Conservation (phyloP, 1,140 invertebrate genomes). For the Centruroides vittatus region DNA sequence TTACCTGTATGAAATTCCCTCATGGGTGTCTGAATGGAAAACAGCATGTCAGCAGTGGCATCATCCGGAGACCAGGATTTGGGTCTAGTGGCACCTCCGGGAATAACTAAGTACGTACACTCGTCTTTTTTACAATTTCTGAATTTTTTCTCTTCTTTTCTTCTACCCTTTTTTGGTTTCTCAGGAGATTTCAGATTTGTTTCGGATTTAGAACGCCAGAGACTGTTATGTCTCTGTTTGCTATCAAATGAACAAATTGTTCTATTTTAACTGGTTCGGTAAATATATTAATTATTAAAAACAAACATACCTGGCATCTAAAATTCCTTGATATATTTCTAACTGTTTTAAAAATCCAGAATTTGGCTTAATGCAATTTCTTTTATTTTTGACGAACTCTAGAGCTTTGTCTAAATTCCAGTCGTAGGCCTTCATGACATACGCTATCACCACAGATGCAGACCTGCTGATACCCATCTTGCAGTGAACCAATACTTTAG, state of each 20-base stretch:
- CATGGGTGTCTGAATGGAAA: background rate
- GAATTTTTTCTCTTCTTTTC: conserved; percentile 5
- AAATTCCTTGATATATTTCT: conserved; percentile 79
- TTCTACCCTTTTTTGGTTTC: conserved; percentile 8
- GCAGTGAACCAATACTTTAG: conserved; percentile 71
- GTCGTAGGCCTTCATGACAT: conserved; percentile 93
- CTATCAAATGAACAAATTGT: conserved; percentile 18
- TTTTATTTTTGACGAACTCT: conserved; percentile 73
- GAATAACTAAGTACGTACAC: conserved; percentile 9
- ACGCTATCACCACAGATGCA: conserved; percentile 93
- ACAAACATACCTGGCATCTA: conserved; percentile 70
- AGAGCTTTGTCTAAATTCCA: conserved; percentile 81
- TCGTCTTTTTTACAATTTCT: conserved; percentile 12
- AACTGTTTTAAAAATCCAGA: conserved; percentile 83
- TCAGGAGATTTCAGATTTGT: conserved; percentile 53
- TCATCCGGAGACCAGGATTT: conserved; percentile 67
- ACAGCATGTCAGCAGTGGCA: conserved; percentile 11
- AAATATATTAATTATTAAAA: background rate
- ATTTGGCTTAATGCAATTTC: conserved; percentile 91
- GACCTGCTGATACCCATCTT: conserved; percentile 79
- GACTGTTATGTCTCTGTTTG: conserved; percentile 70
- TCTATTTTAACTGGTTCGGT: background rate
- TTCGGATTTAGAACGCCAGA: conserved; percentile 76
- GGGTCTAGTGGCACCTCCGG: conserved; percentile 35
- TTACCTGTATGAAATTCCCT: background rate